phyloP scores from a whole-genome alignment of 1,140 invertebrate genomes.

The Calosoma granatense region DNA sequence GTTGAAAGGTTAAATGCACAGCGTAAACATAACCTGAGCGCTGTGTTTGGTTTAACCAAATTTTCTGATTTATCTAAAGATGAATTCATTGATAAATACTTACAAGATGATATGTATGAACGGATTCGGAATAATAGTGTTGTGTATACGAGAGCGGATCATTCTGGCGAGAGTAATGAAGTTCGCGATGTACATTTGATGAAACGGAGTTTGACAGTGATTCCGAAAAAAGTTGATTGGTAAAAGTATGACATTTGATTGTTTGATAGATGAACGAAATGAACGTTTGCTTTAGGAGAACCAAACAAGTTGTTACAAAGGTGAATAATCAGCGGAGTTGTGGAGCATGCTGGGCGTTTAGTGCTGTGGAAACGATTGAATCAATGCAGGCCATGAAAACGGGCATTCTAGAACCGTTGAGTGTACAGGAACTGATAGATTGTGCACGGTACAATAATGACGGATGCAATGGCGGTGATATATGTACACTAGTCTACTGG shows the following conservation, averaged over 20 bases:
- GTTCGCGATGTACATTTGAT: too few relatives aligned
- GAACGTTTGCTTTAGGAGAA: constrained; percentile 44
- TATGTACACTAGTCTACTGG: constrained; percentile 66
- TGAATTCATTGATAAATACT: constrained; percentile 50
- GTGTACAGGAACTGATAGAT: constrained; percentile 79
- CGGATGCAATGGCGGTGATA: constrained; percentile 75
- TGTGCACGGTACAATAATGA: constrained; percentile 61
- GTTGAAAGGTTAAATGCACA: constrained; percentile 51
- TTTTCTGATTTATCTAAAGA: constrained; percentile 63
- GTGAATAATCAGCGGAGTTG: constrained; percentile 67
- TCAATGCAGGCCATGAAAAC: constrained; percentile 63
- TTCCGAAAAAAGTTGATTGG: constrained; percentile 28
- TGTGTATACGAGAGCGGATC: background rate
- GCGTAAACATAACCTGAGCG: constrained; percentile 42
- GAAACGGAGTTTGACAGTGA: constrained; percentile 6
- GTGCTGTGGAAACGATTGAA: constrained; percentile 65
- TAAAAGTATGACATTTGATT: background rate
- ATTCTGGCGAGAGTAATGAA: constrained; percentile 6
- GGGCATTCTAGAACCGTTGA: constrained; percentile 49
- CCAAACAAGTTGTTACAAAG: constrained; percentile 53
- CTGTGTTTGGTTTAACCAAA: constrained; percentile 59
- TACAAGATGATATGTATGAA: constrained; percentile 25
- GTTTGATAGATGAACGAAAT: background rate
- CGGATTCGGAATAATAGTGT: background rate
- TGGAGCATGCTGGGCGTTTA: constrained; percentile 84